Evolutionary conservation across 1,140 invertebrate genomes (phyloP).

Genomic region (Dolichoris vasculosae): DNA sequence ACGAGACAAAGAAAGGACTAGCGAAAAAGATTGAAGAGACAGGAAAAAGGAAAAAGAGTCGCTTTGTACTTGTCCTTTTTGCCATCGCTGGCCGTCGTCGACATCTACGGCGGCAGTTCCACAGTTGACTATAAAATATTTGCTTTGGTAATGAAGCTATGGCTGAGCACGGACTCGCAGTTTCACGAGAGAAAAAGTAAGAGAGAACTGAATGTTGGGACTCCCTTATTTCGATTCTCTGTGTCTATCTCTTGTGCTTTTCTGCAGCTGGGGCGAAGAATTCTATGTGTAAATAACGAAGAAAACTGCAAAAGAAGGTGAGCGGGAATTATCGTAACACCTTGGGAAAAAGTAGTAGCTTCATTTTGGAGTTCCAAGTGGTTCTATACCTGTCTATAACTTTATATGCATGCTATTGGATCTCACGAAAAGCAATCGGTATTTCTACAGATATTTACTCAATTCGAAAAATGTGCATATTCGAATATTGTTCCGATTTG

Average conservation of each 20-base stretch:
- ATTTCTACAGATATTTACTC: slow-evolving; percentile 56
- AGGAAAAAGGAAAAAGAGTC: slow-evolving; percentile 5
- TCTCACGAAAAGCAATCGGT: slow-evolving; percentile 48
- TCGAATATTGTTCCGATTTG: background rate
- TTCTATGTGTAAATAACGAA: slow-evolving; percentile 72
- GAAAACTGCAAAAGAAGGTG: slow-evolving; percentile 58
- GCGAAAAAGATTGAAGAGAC: background rate
- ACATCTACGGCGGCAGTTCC: slow-evolving; percentile 54
- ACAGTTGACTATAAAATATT: slow-evolving; percentile 74
- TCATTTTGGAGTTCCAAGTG: background rate
- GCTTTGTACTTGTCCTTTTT: slow-evolving; percentile 50
- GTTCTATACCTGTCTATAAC: background rate
- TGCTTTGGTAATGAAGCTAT: slow-evolving; percentile 75
- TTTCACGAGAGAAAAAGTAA: background rate
- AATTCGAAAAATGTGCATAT: background rate
- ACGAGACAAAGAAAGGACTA: background rate
- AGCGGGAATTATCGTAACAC: slow-evolving; percentile 67
- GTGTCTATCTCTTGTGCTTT: background rate
- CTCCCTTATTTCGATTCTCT: slow-evolving; percentile 14
- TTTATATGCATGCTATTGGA: slow-evolving; percentile 14
- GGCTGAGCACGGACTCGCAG: slow-evolving; percentile 60
- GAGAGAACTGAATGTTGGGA: background rate
- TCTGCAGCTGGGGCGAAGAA: slow-evolving; percentile 59
- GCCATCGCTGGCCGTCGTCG: slow-evolving; percentile 52
- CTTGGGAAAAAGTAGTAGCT: slow-evolving; percentile 57